Base-by-base conservation (phyloP, 2,888 invertebrate species). In the Sinohyriopsis cumingii region DNA sequence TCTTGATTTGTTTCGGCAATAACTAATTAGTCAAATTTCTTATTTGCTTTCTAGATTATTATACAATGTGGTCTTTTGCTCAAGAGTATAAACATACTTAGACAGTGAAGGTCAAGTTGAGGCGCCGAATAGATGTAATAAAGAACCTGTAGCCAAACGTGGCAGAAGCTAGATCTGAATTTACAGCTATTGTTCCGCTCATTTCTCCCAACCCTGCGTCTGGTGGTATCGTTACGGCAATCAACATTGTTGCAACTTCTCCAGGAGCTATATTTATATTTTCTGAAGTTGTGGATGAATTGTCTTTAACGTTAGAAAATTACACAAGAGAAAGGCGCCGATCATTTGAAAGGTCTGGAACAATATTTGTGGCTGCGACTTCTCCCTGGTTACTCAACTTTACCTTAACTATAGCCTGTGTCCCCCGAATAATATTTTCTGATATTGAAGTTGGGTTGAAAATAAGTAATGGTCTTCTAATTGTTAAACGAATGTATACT, bases 331-430 rank as follows among this genome's bases (percentile, higher is more conserved):
- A 73, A 3, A 82, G n/a, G 25, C 77, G 62, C 5, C 67, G 28
- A 24, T 76, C 78, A 25, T 56, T 73, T 24, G 82, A 79, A 28
- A 82, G 59, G 19, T 64, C 54, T 33, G 72, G 60, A 60, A 25
- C 63, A 3, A 81, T 68, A 73, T 73, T 69, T 22, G 60, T 73
- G 4, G 82, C 81, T 15, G 71, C 55, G 1, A 77, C 71, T n/a
- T 76, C 68, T 56, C 82, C 82, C 33, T 64, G 64, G 62, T 82
- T 82, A 22, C 71, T 73, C 5, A 82, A 64, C 24, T 67, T 68
- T 6, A 81, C 61, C 53, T 81, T 71, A 53, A 77, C 61, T 15
- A 68, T 53, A 28, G 61, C 69, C 64, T 68, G 75, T 20, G 59
- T 71, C 22, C 73, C 77, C 18, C 78, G 67, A 18, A 72, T 59